Percentiles rank a stretch among this genome's conserved stretches.
Conservation (phyloP, 2,797 vertebrate genomes). For the Miichthys miiuy region DNA sequence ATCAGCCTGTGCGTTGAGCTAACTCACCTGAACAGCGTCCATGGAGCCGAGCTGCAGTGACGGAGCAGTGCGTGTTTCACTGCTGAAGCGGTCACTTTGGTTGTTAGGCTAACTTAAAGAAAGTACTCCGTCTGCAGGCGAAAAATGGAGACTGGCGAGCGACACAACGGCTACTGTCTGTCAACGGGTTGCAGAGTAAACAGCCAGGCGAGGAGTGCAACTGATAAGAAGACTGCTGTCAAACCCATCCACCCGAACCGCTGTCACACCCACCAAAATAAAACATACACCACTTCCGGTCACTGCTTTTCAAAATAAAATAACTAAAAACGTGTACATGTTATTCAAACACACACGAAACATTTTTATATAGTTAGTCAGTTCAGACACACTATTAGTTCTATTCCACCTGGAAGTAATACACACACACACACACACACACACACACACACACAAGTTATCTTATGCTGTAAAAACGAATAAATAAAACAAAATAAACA, state of each 20-base stretch:
- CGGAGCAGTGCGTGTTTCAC: background rate
- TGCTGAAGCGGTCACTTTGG: background rate
- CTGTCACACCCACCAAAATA: background rate
- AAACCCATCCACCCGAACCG: background rate
- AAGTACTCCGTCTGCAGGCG: slow-evolving; percentile 22
- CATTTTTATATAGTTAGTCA: background rate
- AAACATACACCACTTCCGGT: slow-evolving; percentile 19
- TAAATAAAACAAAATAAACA: no score
- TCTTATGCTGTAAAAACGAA: background rate
- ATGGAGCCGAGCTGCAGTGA: slow-evolving; percentile 36
- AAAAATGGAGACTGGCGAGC: background rate
- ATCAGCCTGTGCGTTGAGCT: background rate
- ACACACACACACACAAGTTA: no score
- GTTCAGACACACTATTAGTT: background rate
- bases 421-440: no score
- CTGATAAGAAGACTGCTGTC: background rate
- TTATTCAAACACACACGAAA: background rate
- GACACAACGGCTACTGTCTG: slow-evolving; percentile 1
- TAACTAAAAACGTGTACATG: background rate
- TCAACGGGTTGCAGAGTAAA: slow-evolving; percentile 9
- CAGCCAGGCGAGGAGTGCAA: background rate
- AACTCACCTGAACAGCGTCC: slow-evolving; percentile 69
- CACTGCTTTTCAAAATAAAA: slow-evolving; percentile 49
- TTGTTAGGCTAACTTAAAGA: slow-evolving; percentile 8
- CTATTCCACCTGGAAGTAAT: no score